Evolutionary conservation across 2,888 invertebrate species (phyloP), one percentile per base, ranked within the genome.

Genomic region (Drosophila niveifrons): DNA sequence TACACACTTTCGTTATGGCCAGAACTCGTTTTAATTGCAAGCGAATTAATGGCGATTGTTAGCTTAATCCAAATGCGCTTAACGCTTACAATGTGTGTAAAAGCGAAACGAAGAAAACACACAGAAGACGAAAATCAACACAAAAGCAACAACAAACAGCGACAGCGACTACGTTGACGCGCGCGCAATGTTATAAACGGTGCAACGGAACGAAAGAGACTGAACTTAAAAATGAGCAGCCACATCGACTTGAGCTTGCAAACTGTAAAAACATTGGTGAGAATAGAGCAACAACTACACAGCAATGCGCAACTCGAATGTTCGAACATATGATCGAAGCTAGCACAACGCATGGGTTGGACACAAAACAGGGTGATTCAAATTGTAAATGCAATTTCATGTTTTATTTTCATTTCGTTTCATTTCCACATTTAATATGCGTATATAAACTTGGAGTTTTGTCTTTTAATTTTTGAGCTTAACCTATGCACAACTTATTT

Each of bases 171-270:
- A 31, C 41, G 66, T 65, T 48, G 65, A 71, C 78, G 76, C 75
- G 82, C 86, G 75, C 79, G 69, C 80, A 77, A 83, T 63, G 73
- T 73, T 85, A 72, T 66, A 77, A 80, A 44, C 82, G 55, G 36
- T 31, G 6, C 72, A 75, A 68, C 82, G 75, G 46, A 57, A 59
- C 46, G 62, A 72, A 73, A 82, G 72, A 79, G 69, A 83, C 85
- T 83, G 68, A 84, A 51, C 10, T 10, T 9, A 10, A 31, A 10
- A 31, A 10, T 10, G 10, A 36, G n/a, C n/a, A 36, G 36, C 6
- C 4, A 50, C 66, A 47, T 47, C 41, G 47, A 41, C 56, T 48
- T 13, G 62, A 59, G 52, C 29, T 34, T 28, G 48, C 53, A 68
- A 59, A 62, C 50, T 62, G 65, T 61, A 66, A 31, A 31, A 31